A percentile compares a stretch with the other conserved stretches of the same genome.
Evolutionary conservation across 2,113 vertebrate species (phyloP).

Genomic region (Pristiophorus japonicus): DNA sequence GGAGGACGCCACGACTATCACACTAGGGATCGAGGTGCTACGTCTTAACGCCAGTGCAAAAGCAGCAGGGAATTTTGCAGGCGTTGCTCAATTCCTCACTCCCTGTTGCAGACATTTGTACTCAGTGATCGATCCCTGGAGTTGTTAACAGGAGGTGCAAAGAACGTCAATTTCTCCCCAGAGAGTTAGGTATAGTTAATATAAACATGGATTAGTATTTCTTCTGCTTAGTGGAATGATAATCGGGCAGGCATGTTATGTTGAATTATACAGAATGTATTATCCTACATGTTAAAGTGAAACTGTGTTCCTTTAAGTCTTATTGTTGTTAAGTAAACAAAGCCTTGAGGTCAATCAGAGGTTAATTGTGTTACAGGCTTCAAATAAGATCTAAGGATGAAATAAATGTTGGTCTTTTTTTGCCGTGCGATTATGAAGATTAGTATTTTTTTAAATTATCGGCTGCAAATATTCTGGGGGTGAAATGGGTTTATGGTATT

Average conservation of each 20-base stretch:
- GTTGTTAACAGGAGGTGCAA: no score
- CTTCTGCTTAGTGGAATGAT: neutral
- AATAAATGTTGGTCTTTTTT: slow-evolving; percentile 12
- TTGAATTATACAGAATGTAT: neutral
- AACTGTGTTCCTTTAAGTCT: neutral
- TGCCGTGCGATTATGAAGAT: neutral
- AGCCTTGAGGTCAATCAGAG: slow-evolving; percentile 9
- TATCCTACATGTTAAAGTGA: neutral
- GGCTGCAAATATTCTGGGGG: neutral
- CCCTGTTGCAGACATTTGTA: no score
- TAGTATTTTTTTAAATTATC: slow-evolving; percentile 16
- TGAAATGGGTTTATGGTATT: neutral
- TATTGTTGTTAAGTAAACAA: slow-evolving; percentile 27
- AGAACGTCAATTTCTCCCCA: no score
- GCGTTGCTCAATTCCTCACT: no score
- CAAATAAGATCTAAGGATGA: slow-evolving; percentile 11
- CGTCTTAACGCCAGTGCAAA: no score
- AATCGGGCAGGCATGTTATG: neutral
- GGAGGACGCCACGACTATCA: no score
- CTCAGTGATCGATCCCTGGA: no score
- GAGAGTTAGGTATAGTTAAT: neutral
- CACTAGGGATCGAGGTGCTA: no score
- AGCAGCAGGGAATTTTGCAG: no score
- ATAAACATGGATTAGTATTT: neutral
- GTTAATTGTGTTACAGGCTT: slow-evolving; percentile 27